Base-by-base conservation (phyloP, 2,113 vertebrate genomes). In the Lucifuga dentata region DNA sequence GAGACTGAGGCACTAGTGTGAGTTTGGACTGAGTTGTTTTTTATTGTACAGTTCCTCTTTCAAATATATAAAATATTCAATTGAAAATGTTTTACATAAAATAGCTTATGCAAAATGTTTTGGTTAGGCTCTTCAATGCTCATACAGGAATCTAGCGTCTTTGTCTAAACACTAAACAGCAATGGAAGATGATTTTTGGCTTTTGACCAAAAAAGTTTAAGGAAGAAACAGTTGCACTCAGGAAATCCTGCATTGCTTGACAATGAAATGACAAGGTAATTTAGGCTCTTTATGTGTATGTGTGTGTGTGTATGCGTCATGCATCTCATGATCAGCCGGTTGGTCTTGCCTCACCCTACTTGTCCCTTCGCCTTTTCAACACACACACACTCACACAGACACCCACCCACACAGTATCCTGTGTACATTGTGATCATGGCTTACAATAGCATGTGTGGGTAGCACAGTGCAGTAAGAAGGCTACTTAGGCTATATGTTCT, bases 401-500 rank as follows among this genome's bases (percentile, higher is more conserved):
- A 45, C n/a, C n/a, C 29, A 23, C 57, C 24, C 19, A 45, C 74
- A 23, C 57, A 44, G 53, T 68, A 57, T 68, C 55, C 68, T 80
- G 78, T 85, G 65, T 80, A 56, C 56, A 70, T 63, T 71, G 81
- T 61, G 70, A 68, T 60, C 36, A 9, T 53, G 72, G 79, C 75
- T 88, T 87, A 86, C 60, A 46, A 55, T 62, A 53, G 76, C 5
- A 24, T 78, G 73, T 55, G 56, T 70, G 69, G 76, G 78, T 69
- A 73, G 71, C 61, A 58, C 83, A 33, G 39, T 73, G 76, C 79
- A 76, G 72, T 89, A 84, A 89, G 83, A 81, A 71, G 86, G 67
- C 72, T 85, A 71, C 86, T 88, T 85, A 84, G 78, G 58, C 81
- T 81, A 83, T 86, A 71, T 71, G 86, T 86, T 84, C 83, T 89